Evolutionary conservation across 30 jellyfish, hydroid and myxozoan genomes (phyloP).

Genomic region (Chrysaora quinquecirrha): DNA sequence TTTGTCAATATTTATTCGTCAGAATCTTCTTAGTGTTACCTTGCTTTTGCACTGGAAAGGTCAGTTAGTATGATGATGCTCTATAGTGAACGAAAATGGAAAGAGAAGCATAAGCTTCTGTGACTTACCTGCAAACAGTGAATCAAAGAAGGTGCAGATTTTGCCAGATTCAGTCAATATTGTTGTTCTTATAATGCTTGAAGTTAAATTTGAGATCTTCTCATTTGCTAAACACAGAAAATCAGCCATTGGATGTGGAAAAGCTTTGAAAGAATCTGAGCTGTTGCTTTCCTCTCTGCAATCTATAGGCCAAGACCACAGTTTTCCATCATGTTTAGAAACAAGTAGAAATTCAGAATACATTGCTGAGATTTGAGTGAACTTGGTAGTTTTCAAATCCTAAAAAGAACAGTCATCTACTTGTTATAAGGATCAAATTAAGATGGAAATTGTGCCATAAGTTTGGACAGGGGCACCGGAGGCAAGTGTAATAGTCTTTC

Average conservation of each 20-base stretch:
- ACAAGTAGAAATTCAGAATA: slow-evolving; percentile 63
- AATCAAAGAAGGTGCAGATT: slow-evolving; percentile 67
- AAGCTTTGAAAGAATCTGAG: background rate
- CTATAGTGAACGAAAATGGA: too few relatives aligned
- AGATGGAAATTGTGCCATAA: too few relatives aligned
- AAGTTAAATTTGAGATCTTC: slow-evolving; percentile 36
- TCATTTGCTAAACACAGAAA: slow-evolving; percentile 27
- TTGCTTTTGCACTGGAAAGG: too few relatives aligned
- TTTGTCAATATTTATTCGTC: too few relatives aligned
- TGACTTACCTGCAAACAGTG: slow-evolving; percentile 60
- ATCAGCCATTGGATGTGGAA: slow-evolving; percentile 31
- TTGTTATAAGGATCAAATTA: too few relatives aligned
- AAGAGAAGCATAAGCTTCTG: too few relatives aligned
- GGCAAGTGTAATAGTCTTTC: background rate
- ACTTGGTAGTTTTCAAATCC: slow-evolving; percentile 57
- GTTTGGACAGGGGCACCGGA: background rate
- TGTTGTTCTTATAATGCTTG: slow-evolving; percentile 61
- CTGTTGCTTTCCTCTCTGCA: background rate
- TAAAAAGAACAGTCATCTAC: too few relatives aligned
- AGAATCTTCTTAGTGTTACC: too few relatives aligned
- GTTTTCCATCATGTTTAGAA: slow-evolving; percentile 11
- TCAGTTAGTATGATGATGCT: too few relatives aligned
- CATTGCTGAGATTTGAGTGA: slow-evolving; percentile 32
- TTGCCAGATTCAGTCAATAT: slow-evolving; percentile 62
- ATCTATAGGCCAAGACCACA: slow-evolving; percentile 59